Percentiles rank a stretch among this genome's conserved stretches.
Conservation (phyloP, 2,888 invertebrate genomes). For the Dolomedes plantarius region DNA sequence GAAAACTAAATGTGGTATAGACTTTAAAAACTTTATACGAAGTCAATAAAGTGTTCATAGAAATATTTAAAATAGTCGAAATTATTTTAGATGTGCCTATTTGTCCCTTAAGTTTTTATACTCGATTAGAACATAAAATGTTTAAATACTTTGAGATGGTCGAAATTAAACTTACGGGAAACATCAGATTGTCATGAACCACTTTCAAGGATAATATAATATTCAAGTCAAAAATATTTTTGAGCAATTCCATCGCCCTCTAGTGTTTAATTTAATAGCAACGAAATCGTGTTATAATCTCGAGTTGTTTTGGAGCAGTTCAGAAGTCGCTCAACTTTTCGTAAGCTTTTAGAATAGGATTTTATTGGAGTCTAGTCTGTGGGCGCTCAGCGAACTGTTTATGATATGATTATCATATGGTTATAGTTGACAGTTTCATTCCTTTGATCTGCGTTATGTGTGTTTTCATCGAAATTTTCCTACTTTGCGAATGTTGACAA, state of each 20-base stretch:
- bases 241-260: background rate
- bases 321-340: background rate
- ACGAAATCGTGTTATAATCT: background rate
- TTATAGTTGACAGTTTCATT: background rate
- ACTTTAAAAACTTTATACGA: too few species aligned
- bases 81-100: too few species aligned
- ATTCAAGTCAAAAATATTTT: too few species aligned
- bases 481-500: constrained; percentile 55
- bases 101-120: too few species aligned
- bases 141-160: too few species aligned
- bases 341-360: background rate
- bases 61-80: too few species aligned
- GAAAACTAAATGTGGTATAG: too few species aligned
- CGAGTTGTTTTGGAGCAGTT: background rate
- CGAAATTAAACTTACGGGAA: too few species aligned
- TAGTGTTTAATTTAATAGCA: background rate
- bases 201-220: too few species aligned
- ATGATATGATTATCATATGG: background rate
- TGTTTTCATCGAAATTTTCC: background rate
- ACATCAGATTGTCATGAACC: too few species aligned
- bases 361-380: constrained; percentile 4
- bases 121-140: too few species aligned
- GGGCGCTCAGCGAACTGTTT: background rate
- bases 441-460: background rate
- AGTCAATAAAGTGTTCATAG: too few species aligned